Percentiles rank a stretch among this genome's conserved stretches.
Conservation (phyloP, 2,113 vertebrate genomes). For the Polyodon spathula region DNA sequence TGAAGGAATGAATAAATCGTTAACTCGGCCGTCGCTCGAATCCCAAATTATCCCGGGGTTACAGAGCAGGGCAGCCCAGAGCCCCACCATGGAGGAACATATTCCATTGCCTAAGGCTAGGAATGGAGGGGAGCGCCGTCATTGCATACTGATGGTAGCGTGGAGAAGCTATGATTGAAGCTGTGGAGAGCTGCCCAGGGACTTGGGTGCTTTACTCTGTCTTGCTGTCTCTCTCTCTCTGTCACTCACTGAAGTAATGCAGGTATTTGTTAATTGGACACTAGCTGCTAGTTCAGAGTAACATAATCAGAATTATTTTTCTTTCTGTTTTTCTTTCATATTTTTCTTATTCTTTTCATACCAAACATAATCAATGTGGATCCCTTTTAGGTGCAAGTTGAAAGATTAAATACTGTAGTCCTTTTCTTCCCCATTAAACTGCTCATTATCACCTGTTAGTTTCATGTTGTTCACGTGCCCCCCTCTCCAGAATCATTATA, state of each 20-base stretch:
- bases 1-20: slow-evolving; percentile 54
- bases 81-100: slow-evolving; percentile 62
- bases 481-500: not conserved
- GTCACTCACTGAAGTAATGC: slow-evolving; percentile 41
- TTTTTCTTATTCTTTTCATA: not conserved
- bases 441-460: no score
- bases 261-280: slow-evolving; percentile 66
- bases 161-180: slow-evolving; percentile 66
- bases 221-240: slow-evolving; percentile 33
- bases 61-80: slow-evolving; percentile 53
- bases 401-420: no score
- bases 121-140: slow-evolving; percentile 53
- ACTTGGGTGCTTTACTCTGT: slow-evolving; percentile 54
- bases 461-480: no score
- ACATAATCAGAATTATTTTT: slow-evolving; percentile 45
- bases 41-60: slow-evolving; percentile 70
- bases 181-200: slow-evolving; percentile 54
- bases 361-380: not conserved
- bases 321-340: slow-evolving; percentile 11
- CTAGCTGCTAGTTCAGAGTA: slow-evolving; percentile 61
- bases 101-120: slow-evolving; percentile 69
- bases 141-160: slow-evolving; percentile 67
- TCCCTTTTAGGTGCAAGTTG: no score
- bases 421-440: no score
- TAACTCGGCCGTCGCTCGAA: slow-evolving; percentile 60